Percentiles rank a stretch among this genome's conserved stretches.
phyloP scores from a whole-genome alignment of 92 coral and sea anemone species.

The Zoanthus solanderi region DNA sequence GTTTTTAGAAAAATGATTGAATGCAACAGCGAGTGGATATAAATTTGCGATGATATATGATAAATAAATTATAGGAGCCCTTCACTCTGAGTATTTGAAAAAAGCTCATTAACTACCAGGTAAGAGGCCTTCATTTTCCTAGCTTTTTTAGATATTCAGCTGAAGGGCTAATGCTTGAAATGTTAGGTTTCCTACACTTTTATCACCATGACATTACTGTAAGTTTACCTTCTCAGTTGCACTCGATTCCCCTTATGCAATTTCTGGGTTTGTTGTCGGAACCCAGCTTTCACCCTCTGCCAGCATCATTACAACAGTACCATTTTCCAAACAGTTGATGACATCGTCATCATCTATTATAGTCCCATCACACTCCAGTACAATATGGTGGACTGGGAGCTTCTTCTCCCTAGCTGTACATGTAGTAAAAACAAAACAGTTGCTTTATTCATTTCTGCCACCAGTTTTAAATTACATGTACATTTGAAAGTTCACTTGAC shows the following conservation, averaged over 20 bases:
- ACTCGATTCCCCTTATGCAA: slow-evolving; percentile 12
- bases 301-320: slow-evolving; percentile 15
- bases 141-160: slow-evolving; percentile 21
- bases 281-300: slow-evolving; percentile 16
- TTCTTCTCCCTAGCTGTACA: slow-evolving; percentile 6
- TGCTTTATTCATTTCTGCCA: slow-evolving; percentile 18
- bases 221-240: slow-evolving; percentile 12
- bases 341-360: slow-evolving; percentile 26
- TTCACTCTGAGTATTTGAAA: slow-evolving; percentile 17
- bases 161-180: slow-evolving; percentile 14
- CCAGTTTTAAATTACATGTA: slow-evolving; percentile 6
- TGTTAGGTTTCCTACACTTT: slow-evolving; percentile 17
- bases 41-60: slow-evolving; percentile 13
- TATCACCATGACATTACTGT: slow-evolving; percentile 23
- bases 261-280: slow-evolving; percentile 18
- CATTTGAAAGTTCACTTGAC: slow-evolving; percentile 7
- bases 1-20: slow-evolving; percentile 1
- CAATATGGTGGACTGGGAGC: slow-evolving; percentile 7
- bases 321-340: neutral
- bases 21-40: slow-evolving; percentile 21
- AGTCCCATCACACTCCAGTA: slow-evolving; percentile 9
- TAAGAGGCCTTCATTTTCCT: slow-evolving; percentile 15
- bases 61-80: slow-evolving; percentile 21
- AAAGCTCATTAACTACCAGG: slow-evolving; percentile 14
- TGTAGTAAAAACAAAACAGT: slow-evolving; percentile 17